A percentile compares a stretch with the other conserved stretches of the same genome.
Evolutionary conservation across 1,140 invertebrate genomes (phyloP).

Genomic region (Oncopeltus fasciatus): DNA sequence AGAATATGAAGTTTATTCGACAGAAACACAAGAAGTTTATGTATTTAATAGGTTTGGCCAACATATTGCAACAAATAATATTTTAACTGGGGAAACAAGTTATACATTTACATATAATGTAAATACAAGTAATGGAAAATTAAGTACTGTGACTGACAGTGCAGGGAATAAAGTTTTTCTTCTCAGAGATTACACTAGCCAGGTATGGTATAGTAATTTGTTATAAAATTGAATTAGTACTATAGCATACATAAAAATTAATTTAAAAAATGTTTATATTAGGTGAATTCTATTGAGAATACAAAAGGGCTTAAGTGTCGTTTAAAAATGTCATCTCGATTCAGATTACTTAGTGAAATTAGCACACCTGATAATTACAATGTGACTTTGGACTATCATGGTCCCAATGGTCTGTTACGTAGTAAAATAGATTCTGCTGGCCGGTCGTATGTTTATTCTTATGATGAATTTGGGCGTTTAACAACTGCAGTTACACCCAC

Average conservation of each 20-base stretch:
- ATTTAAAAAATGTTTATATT: background rate
- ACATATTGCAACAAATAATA: constrained; percentile 81
- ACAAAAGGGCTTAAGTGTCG: constrained; percentile 85
- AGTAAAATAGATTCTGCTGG: constrained; percentile 80
- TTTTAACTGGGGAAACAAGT: constrained; percentile 77
- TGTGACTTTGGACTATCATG: constrained; percentile 84
- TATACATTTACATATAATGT: constrained; percentile 92
- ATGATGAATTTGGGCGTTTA: constrained; percentile 84
- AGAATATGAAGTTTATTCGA: constrained; percentile 88
- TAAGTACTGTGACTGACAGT: constrained; percentile 81
- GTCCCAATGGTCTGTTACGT: constrained; percentile 71
- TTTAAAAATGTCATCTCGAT: constrained; percentile 70
- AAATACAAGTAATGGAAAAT: constrained; percentile 87
- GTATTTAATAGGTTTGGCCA: constrained; percentile 92
- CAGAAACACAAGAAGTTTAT: constrained; percentile 89
- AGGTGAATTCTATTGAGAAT: constrained; percentile 84
- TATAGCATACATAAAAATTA: background rate
- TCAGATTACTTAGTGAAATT: constrained; percentile 76
- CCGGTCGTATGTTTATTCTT: constrained; percentile 83
- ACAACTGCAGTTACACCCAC: constrained; percentile 82
- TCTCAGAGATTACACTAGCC: constrained; percentile 69
- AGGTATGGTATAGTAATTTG: constrained; percentile 27
- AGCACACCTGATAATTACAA: constrained; percentile 83
- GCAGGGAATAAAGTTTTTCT: constrained; percentile 88
- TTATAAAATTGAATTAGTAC: background rate